A percentile compares a stretch with the other conserved stretches of the same genome.
Evolutionary conservation across 2,797 vertebrate genomes (phyloP).

Genomic region (Amphiprion clarkii): DNA sequence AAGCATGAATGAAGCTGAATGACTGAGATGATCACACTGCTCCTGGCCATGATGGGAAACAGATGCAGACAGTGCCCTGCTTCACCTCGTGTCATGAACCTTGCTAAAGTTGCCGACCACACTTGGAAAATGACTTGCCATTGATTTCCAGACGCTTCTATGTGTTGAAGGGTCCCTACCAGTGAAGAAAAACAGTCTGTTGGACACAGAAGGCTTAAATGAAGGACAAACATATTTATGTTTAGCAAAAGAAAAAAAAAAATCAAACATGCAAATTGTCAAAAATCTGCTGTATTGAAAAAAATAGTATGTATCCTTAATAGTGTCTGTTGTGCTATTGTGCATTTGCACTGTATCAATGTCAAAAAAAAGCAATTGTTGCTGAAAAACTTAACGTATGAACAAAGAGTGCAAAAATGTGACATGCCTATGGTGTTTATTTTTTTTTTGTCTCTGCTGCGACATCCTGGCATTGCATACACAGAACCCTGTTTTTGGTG

Average conservation of each 20-base stretch:
- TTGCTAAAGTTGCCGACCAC: constrained; percentile 58
- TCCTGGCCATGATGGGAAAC: constrained; percentile 60
- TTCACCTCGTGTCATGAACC: constrained; percentile 61
- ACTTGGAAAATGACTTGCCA: constrained; percentile 59
- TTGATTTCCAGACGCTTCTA: constrained; percentile 60
- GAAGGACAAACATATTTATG: constrained; percentile 66
- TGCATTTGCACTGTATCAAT: constrained; percentile 84
- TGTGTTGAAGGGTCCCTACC: constrained; percentile 53
- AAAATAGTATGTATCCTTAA: constrained; percentile 77
- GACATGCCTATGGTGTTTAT: constrained; percentile 49
- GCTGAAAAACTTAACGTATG: constrained; percentile 75
- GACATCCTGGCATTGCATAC: constrained; percentile 20
- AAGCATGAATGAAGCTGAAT: constrained; percentile 55
- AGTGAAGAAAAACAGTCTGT: constrained; percentile 52
- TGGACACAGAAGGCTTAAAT: constrained; percentile 62
- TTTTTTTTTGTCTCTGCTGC: constrained; percentile 26
- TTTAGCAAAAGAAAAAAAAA: constrained; percentile 58
- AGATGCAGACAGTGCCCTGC: constrained; percentile 61
- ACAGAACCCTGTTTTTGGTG: constrained; percentile 10
- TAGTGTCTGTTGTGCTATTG: constrained; percentile 82
- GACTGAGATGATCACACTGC: constrained; percentile 52
- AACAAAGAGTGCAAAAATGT: constrained; percentile 76
- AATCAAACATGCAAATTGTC: constrained; percentile 75
- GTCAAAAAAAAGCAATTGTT: constrained; percentile 72
- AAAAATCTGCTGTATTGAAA: constrained; percentile 81